A percentile compares a stretch with the other conserved stretches of the same genome.
These are phyloP conservation scores for Pelagia noctiluca DNA, from an alignment of 30 jellyfish, hydroid and myxozoan genomes.

Conservation along the genomic window DNA sequence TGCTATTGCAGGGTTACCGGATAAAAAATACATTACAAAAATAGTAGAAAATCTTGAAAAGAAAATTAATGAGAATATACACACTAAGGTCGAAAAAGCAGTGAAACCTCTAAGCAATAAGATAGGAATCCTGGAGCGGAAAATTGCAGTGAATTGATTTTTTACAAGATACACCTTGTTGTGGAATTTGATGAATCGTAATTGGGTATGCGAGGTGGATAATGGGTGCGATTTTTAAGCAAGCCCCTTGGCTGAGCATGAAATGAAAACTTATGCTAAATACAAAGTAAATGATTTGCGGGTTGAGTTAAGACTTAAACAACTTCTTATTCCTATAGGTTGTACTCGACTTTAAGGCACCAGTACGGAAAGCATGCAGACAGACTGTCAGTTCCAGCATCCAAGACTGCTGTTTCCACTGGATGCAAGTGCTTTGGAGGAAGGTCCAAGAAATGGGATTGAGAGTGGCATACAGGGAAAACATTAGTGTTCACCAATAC, in stretches of 20 bases:
- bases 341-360: neutral
- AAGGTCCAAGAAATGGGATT: neutral
- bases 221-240: too few relatives aligned
- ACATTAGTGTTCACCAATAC: neutral
- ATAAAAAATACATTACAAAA: constrained; percentile 23
- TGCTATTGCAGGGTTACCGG: constrained; percentile 51
- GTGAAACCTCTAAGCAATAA: constrained; percentile 46
- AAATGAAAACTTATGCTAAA: too few relatives aligned
- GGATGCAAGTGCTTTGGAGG: neutral
- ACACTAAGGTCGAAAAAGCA: constrained; percentile 29
- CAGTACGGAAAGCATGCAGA: neutral
- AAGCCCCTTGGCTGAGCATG: too few relatives aligned
- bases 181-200: neutral
- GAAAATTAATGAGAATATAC: constrained; percentile 38
- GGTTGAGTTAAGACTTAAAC: too few relatives aligned
- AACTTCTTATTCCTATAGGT: too few relatives aligned
- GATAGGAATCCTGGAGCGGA: constrained; percentile 34
- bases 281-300: too few relatives aligned
- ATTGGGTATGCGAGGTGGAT: too few relatives aligned
- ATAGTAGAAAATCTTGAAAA: constrained; percentile 43
- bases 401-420: neutral
- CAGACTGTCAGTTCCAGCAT: neutral
- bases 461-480: neutral
- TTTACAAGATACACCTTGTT: constrained; percentile 7
- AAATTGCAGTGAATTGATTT: constrained; percentile 35